Percentiles rank a stretch among this genome's conserved stretches.
Conservation (phyloP, 1,140 invertebrate species). For the Cydia amplana region DNA sequence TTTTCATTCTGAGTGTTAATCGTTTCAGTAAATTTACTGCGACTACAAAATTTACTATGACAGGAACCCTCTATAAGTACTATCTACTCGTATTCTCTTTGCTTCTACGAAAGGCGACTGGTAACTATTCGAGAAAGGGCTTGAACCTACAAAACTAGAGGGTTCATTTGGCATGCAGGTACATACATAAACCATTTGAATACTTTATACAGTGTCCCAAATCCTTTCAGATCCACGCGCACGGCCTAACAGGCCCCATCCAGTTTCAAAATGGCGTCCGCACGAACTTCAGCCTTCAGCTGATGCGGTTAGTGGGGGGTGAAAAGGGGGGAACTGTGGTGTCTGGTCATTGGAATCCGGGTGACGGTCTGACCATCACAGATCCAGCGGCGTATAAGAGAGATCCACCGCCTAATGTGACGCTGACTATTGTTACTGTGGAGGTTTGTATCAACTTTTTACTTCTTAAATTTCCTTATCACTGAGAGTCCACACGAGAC, state of each 20-base stretch:
- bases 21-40: no score
- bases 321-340: slow-evolving; percentile 86
- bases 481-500: no score
- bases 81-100: no score
- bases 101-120: no score
- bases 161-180: no score
- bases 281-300: slow-evolving; percentile 90
- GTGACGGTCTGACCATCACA: slow-evolving; percentile 88
- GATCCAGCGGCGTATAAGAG: slow-evolving; percentile 93
- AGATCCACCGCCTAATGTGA: slow-evolving; percentile 90
- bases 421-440: slow-evolving; percentile 90
- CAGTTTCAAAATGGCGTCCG: slow-evolving; percentile 92
- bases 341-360: slow-evolving; percentile 90
- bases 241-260: slow-evolving; percentile 93
- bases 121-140: no score
- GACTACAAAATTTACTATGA: no score
- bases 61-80: no score
- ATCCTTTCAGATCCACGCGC: slow-evolving; percentile 84
- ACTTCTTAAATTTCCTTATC: no score
- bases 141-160: no score
- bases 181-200: neutral
- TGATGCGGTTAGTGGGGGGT: slow-evolving; percentile 90
- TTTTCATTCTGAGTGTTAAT: no score
- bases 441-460: slow-evolving; percentile 81
- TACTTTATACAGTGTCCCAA: no score